Evolutionary conservation across 2,888 invertebrate genomes (phyloP).

Genomic region (Arctia plantaginis): DNA sequence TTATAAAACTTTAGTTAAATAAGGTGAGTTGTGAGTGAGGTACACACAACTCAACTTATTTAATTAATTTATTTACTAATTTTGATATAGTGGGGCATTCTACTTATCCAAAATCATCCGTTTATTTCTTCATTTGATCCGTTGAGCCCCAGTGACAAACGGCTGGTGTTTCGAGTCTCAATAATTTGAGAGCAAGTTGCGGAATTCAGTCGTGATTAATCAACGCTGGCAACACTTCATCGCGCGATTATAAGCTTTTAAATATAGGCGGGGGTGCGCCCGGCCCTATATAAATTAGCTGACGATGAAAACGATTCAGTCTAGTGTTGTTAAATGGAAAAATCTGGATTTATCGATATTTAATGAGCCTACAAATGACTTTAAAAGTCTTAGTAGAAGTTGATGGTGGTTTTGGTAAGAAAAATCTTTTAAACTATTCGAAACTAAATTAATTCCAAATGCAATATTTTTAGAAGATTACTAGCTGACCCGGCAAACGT

Average conservation of each 20-base stretch:
- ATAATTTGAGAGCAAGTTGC: constrained; percentile 61
- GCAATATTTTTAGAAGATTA: no score
- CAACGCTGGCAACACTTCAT: constrained; percentile 80
- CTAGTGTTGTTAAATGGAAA: constrained; percentile 54
- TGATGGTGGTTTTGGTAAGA: neutral
- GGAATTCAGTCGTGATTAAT: constrained; percentile 76
- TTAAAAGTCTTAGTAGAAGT: no score
- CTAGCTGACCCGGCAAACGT: no score
- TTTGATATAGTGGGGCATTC: neutral
- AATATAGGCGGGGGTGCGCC: constrained; percentile 76
- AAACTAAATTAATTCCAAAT: no score
- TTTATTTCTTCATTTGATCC: constrained; percentile 58
- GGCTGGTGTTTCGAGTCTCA: constrained; percentile 49
- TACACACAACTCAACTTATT: no score
- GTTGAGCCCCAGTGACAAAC: constrained; percentile 53
- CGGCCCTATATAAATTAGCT: constrained; percentile 82
- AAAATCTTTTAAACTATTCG: neutral
- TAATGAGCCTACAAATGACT: neutral
- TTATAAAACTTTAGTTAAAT: neutral
- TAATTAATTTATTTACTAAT: neutral
- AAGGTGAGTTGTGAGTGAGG: neutral
- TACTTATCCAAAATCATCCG: constrained; percentile 30
- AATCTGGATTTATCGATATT: constrained; percentile 12
- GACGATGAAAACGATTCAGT: constrained; percentile 72
- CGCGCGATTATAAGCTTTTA: constrained; percentile 85